A percentile compares a stretch with the other conserved stretches of the same genome.
Conservation (phyloP, 2,797 vertebrate species). For the Hippopotamyrus pictus region DNA sequence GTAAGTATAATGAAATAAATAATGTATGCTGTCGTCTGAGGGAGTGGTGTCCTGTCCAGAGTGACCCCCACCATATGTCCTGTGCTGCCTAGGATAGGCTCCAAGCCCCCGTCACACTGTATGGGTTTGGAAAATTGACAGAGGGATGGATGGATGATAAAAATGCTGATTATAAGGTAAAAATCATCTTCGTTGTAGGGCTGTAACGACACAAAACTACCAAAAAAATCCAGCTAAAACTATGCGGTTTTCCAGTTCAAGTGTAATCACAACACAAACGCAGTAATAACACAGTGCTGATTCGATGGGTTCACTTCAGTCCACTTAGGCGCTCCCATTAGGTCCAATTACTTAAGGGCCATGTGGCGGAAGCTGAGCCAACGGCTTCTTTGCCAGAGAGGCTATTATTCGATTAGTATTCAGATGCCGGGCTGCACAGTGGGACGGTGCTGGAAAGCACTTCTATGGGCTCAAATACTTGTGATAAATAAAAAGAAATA, state of each 20-base stretch:
- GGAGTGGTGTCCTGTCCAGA: background rate
- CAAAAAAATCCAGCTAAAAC: background rate
- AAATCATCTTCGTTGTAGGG: background rate
- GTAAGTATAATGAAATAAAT: background rate
- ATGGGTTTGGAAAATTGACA: background rate
- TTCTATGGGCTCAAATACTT: background rate
- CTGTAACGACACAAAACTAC: background rate
- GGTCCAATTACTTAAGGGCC: background rate
- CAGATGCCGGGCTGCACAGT: background rate
- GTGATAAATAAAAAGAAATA: background rate
- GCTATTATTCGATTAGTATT: background rate
- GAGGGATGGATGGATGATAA: background rate
- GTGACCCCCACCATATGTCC: background rate
- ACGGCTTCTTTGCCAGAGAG: background rate
- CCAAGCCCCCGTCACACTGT: background rate
- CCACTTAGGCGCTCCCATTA: background rate
- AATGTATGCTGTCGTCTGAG: background rate
- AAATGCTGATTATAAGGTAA: background rate
- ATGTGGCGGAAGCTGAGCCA: background rate
- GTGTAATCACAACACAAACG: background rate
- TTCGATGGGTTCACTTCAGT: constrained; percentile 1
- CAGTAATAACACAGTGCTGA: background rate
- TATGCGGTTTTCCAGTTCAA: background rate
- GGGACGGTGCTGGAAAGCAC: background rate
- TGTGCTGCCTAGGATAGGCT: background rate